phyloP scores from a whole-genome alignment of 2,113 vertebrate species.

The Plecturocebus donacophilus region DNA sequence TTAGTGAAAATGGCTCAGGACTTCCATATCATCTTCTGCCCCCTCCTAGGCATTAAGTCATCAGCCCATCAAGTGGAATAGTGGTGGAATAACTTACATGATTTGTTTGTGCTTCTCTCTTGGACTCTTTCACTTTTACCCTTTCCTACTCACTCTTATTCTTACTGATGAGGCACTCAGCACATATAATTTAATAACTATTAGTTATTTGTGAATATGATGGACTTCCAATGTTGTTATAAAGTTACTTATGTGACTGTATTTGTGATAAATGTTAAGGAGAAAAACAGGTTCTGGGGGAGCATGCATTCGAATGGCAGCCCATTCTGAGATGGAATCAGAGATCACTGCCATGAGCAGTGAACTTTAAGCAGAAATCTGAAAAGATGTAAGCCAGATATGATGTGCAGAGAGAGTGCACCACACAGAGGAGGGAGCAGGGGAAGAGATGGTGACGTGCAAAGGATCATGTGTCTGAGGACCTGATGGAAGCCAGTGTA shows the following conservation, averaged over 20 bases:
- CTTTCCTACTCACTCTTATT: neutral
- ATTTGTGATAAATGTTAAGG: neutral
- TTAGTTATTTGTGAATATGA: neutral
- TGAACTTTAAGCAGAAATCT: neutral
- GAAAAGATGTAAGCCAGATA: neutral
- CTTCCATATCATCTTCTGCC: neutral
- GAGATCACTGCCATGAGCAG: neutral
- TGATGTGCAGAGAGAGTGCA: no score
- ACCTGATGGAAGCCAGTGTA: neutral
- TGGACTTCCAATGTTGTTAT: neutral
- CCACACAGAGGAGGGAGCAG: fast-evolving
- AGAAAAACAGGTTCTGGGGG: neutral
- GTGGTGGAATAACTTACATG: neutral
- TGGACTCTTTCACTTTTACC: neutral
- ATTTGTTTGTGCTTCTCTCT: neutral
- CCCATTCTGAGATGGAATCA: neutral
- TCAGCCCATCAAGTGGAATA: neutral
- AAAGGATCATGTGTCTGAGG: neutral
- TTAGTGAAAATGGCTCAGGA: neutral
- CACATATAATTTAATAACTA: neutral
- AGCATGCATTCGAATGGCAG: neutral
- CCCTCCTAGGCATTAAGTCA: no score
- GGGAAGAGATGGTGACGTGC: neutral
- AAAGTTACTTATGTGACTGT: neutral
- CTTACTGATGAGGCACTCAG: neutral